Base-by-base conservation (phyloP, 2,797 vertebrate genomes). In the Pseudochirops cupreus region DNA sequence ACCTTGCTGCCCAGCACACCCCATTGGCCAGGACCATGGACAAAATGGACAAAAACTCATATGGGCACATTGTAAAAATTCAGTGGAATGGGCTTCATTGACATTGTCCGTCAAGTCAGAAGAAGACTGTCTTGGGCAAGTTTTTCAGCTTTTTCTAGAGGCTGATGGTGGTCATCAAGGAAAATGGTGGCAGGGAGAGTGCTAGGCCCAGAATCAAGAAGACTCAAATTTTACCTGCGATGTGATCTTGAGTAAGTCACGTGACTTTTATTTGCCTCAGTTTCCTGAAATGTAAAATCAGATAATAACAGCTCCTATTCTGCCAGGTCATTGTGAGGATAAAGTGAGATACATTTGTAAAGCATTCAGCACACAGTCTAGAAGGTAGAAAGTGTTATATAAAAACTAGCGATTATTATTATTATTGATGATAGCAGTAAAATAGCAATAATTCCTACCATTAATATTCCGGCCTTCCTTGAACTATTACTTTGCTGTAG, bases 91-190 rank as follows among this genome's bases (percentile, higher is more conserved):
- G 54, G 10, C 52, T 82, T 56, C 67, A 94, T 26, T 2, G 29
- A 94, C 21, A 87, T 56, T 93, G 90, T 46, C 18, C n/a, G 24
- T 92, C 62, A 54, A 54, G n/a, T 56, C 11, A 91, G 62, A 94
- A 97, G 91, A 97, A 14, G 95, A 95, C 95, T 93, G 29, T 90
- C 46, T 92, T 92, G 93, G 91, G 33, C 2, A 57, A 28, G 33
- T 39, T 50, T 91, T 56, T 94, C 94, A n/a, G 56, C 94, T 96
- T 12, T 54, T 90, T 54, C 74, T 74, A 39, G 9, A 3, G n/a
- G 18, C 67, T 11, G 39, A 82, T 26, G 21, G 39, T 3, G 21
- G 9, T 9, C 21, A 46, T 26, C 21, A 82, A 39, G 18, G n/a
- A 46, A 46, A 82, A 82, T 82, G n/a, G 74, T 2, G 24, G 39